phyloP scores from a whole-genome alignment of 2,113 vertebrate species.

The Lagopus leucura region DNA sequence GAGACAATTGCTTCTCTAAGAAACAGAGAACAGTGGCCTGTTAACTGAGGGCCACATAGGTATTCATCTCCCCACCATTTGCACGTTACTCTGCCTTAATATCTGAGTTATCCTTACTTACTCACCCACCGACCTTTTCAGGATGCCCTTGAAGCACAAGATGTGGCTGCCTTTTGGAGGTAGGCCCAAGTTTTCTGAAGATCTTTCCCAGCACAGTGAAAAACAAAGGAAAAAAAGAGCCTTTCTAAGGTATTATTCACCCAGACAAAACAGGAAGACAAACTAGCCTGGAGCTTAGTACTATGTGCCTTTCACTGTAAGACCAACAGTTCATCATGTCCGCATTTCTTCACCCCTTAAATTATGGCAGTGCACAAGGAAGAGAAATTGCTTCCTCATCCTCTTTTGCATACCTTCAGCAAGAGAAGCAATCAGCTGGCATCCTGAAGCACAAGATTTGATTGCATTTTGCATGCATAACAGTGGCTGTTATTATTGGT shows the following conservation, averaged over 20 bases:
- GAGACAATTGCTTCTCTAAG: neutral
- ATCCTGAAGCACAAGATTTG: neutral
- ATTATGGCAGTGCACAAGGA: neutral
- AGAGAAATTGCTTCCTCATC: neutral
- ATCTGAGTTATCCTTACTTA: neutral
- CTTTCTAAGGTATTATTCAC: neutral
- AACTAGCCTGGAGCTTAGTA: neutral
- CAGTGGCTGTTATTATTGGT: conserved; percentile 49
- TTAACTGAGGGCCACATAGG: neutral
- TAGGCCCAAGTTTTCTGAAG: neutral
- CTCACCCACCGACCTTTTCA: neutral
- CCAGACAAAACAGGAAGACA: neutral
- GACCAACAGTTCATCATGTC: neutral
- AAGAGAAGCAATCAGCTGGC: conserved; percentile 37
- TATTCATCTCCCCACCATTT: neutral
- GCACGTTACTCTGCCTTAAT: neutral
- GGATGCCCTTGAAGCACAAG: neutral
- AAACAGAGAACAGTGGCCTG: neutral
- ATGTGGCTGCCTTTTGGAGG: neutral
- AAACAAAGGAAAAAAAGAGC: neutral
- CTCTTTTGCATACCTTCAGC: neutral
- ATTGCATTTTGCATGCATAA: conserved; percentile 51
- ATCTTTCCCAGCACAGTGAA: neutral
- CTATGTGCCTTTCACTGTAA: neutral
- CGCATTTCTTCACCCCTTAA: neutral